Percentiles rank a stretch among this genome's conserved stretches.
These are phyloP conservation scores for Naja naja DNA, from an alignment of 2,113 vertebrate genomes.

Conservation along the genomic window DNA sequence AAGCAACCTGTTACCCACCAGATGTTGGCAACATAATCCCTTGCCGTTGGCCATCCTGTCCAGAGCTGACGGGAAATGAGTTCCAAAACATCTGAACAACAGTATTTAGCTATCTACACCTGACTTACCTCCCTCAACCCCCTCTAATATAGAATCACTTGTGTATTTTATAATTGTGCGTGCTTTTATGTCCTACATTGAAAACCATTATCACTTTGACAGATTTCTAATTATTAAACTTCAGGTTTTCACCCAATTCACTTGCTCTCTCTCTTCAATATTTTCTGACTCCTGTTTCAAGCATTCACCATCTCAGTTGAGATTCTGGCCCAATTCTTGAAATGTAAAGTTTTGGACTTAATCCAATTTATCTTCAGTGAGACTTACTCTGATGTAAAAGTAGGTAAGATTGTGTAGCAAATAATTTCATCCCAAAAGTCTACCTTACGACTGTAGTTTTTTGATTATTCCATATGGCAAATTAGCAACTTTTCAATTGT, in stretches of 20 bases:
- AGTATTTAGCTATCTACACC: not conserved
- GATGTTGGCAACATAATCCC: not conserved
- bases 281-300: not conserved
- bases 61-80: not conserved
- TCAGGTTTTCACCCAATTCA: not conserved
- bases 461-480: not conserved
- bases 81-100: not conserved
- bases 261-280: not conserved
- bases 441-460: not conserved
- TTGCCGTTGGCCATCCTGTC: not conserved
- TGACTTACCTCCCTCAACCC: not conserved
- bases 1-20: not conserved
- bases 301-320: not conserved
- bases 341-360: not conserved
- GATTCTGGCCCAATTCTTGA: not conserved
- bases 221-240: not conserved
- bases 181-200: not conserved
- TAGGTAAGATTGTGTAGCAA: not conserved
- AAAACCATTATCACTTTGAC: not conserved
- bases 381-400: not conserved
- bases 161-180: not conserved
- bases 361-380: not conserved
- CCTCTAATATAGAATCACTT: not conserved
- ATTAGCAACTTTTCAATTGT: not conserved
- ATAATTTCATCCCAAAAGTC: not conserved